Conservation (phyloP, 1,140 invertebrate species). For the Platorchestia sp. region DNA sequence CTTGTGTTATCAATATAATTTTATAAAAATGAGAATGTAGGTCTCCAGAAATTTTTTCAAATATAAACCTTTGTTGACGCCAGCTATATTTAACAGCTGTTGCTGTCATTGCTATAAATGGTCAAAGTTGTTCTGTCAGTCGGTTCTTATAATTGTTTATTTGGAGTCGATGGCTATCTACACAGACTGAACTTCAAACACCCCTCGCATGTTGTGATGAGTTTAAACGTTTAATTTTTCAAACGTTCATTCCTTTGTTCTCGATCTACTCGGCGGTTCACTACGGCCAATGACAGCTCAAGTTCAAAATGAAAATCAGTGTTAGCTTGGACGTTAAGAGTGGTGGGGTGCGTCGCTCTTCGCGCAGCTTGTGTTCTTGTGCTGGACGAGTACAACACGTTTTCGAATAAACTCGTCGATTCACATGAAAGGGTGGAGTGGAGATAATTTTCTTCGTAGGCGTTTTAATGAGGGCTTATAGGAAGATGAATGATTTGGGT, state of each 20-base stretch:
- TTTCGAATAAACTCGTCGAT: background rate
- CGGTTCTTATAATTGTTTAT: background rate
- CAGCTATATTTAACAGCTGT: too few relatives aligned
- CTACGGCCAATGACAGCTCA: background rate
- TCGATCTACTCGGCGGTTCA: background rate
- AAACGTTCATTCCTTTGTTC: background rate
- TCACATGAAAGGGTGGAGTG: slow-evolving; percentile 3
- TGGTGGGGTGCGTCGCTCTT: background rate
- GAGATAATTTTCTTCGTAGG: background rate
- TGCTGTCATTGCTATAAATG: too few relatives aligned
- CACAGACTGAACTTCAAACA: background rate
- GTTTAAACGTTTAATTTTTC: background rate
- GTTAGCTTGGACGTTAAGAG: background rate
- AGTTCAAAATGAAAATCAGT: background rate
- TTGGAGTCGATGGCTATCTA: background rate
- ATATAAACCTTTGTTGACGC: too few relatives aligned
- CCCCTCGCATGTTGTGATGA: background rate
- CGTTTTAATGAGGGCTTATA: slow-evolving; percentile 7
- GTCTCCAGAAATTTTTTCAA: too few relatives aligned
- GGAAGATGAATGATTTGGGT: background rate
- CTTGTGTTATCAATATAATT: too few relatives aligned
- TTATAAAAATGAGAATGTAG: too few relatives aligned
- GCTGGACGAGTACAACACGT: background rate
- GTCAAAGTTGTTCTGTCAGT: too few relatives aligned
- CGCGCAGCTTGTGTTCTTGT: background rate